Base-by-base conservation (phyloP, 2,888 invertebrate genomes). In the Priocnemis perturbator region DNA sequence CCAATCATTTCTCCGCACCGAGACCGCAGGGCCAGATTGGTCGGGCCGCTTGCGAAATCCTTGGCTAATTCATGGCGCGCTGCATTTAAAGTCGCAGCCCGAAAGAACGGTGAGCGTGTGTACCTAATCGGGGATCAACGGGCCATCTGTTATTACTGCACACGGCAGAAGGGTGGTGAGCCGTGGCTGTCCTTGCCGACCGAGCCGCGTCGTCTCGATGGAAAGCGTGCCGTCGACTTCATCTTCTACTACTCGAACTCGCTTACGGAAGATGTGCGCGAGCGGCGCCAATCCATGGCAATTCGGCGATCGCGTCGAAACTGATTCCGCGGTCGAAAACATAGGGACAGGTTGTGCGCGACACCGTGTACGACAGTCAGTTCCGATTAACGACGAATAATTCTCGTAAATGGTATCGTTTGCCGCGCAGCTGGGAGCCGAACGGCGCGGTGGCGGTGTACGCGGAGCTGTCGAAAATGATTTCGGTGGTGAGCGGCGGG, bases 11-110 rank as follows among this genome's bases (percentile, higher is more conserved):
- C 76, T 74, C 69, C 74, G 69, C 72, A 69, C 67, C 58, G 21
- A 23, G 19, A 76, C 71, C 78, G 67, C 73, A 58, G 23, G 66
- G 70, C 79, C 83, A 84, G 79, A 83, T 84, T 83, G 79, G 66
- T 66, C 67, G 67, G 69, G 62, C 66, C 67, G 69, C 59, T 70
- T 63, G 76, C 73, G 73, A 77, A 79, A 81, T 75, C 81, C 78
- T 75, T 67, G 69, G 56, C 67, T 81, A 82, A 83, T 79, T 79
- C 77, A 57, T 61, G 62, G 61, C 65, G 67, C 65, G 67, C 60
- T 64, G 75, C 77, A 69, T 78, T 76, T 73, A 60, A 71, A 76
- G 73, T 77, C 67, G 65, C 61, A 71, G 60, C 64, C 73, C 68
- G 63, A 58, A 59, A 71, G 72, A 70, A 71, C 68, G 11, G 50